phyloP scores from a whole-genome alignment of 2,113 vertebrate species.

The Uropsilus gracilis region DNA sequence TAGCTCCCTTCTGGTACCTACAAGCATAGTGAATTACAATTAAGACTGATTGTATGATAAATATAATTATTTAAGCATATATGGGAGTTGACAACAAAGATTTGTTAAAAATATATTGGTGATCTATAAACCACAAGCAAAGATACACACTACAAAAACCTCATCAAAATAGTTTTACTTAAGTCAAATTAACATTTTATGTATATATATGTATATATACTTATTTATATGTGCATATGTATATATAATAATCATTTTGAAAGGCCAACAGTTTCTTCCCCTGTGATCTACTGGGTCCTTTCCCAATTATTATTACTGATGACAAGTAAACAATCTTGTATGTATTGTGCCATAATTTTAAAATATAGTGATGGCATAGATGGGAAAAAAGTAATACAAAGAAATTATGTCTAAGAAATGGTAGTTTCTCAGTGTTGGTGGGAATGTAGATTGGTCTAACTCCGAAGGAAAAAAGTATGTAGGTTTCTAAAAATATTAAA shows the following conservation, averaged over 20 bases:
- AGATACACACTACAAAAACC: neutral
- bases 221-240: no score
- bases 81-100: neutral
- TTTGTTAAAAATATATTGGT: neutral
- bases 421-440: neutral
- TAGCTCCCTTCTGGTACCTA: neutral
- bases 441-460: no score
- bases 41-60: constrained; percentile 1
- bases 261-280: neutral
- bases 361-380: neutral
- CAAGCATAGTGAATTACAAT: neutral
- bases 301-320: neutral
- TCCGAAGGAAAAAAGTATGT: no score
- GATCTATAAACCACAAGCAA: neutral
- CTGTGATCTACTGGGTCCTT: no score
- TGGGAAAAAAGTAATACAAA: neutral
- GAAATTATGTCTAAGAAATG: neutral
- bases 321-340: neutral
- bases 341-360: neutral
- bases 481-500: no score
- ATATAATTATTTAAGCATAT: neutral
- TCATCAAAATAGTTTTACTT: no score
- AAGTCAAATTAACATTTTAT: no score
- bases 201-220: no score
- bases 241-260: no score